Percentiles rank a stretch among this genome's conserved stretches.
Conservation (phyloP, 2,797 vertebrate species). For the Pangasius sanitwongsei region DNA sequence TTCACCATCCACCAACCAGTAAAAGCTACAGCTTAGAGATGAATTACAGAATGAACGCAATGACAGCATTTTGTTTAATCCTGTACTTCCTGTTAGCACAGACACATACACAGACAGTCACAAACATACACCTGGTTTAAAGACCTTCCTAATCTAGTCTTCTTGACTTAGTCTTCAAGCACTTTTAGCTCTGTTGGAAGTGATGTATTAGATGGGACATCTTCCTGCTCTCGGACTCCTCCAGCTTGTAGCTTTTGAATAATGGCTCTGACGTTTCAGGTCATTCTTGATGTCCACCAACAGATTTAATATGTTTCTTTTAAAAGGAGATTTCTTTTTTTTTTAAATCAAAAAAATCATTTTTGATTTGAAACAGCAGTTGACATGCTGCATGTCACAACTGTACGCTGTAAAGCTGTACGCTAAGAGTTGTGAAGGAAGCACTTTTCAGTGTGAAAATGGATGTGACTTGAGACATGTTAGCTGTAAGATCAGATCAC, state of each 20-base stretch:
- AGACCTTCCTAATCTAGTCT: background rate
- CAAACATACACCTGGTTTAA: background rate
- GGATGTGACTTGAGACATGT: background rate
- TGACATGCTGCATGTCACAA: background rate
- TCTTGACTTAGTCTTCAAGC: background rate
- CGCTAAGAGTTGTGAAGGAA: background rate
- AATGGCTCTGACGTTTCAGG: background rate
- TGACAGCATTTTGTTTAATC: background rate
- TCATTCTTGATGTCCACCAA: background rate
- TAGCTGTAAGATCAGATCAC: background rate
- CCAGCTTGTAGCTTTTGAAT: background rate
- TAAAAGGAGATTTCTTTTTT: background rate
- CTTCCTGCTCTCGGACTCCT: background rate
- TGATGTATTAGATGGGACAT: background rate
- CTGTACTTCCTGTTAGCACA: background rate
- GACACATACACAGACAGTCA: background rate
- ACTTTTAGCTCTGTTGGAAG: background rate
- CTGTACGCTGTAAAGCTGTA: background rate
- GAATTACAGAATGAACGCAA: no score
- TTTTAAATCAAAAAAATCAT: background rate
- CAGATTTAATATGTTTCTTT: background rate
- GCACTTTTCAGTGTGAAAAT: background rate
- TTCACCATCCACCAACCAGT: no score
- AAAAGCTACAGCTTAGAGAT: no score
- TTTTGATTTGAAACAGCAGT: background rate